Evolutionary conservation across 2,113 vertebrate species (phyloP).

Genomic region (Platysternon megacephalum): DNA sequence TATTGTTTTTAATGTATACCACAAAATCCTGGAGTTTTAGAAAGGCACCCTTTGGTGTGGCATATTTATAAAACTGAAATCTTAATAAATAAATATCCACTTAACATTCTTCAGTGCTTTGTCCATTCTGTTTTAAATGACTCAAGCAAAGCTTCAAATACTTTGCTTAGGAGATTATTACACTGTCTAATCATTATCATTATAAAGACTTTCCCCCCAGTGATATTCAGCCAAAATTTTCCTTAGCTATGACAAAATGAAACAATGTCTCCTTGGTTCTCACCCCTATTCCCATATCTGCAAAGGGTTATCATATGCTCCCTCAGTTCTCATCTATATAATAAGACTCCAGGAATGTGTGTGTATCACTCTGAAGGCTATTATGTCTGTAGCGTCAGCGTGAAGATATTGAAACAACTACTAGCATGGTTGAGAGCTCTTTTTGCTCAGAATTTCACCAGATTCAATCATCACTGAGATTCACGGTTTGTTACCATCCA

Average conservation of each 20-base stretch:
- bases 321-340: background rate
- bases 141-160: too few relatives aligned
- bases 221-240: background rate
- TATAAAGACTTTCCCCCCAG: background rate
- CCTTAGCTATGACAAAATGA: background rate
- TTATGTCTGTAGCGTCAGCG: background rate
- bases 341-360: background rate
- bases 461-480: background rate
- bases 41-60: background rate
- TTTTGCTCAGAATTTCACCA: background rate
- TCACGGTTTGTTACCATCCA: background rate
- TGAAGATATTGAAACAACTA: background rate
- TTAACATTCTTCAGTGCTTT: background rate
- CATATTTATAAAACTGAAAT: background rate
- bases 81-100: background rate
- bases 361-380: background rate
- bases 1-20: background rate
- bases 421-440: background rate
- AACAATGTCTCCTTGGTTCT: background rate
- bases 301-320: background rate
- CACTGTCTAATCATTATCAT: background rate
- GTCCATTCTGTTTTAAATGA: background rate
- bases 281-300: background rate
- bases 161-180: background rate
- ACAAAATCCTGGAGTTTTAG: background rate